Evolutionary conservation across 2,113 vertebrate species (phyloP).

Genomic region (Rhabdornis inornatus): DNA sequence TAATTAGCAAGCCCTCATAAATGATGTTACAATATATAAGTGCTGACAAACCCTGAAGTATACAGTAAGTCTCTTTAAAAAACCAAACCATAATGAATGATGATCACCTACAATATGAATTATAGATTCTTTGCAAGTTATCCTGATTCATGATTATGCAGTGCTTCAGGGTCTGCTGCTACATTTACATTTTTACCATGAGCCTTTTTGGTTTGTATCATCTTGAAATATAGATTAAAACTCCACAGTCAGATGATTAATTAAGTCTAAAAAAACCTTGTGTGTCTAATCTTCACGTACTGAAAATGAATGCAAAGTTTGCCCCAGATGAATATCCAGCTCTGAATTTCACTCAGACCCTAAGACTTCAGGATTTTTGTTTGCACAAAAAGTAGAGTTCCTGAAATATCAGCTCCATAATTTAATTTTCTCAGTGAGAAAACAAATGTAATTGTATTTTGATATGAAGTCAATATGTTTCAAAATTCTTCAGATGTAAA

Average conservation of each 20-base stretch:
- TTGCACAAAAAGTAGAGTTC: not conserved
- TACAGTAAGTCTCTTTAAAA: not conserved
- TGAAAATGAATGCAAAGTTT: not conserved
- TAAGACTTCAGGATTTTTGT: not conserved
- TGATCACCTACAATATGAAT: conserved; percentile 25
- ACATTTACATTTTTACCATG: conserved; percentile 46
- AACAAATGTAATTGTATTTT: not conserved
- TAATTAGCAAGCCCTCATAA: not conserved
- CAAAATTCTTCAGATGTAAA: not conserved
- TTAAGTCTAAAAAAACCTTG: not conserved
- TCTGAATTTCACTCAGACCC: not conserved
- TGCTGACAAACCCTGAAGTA: not conserved
- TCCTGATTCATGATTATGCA: conserved; percentile 4
- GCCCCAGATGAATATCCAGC: not conserved
- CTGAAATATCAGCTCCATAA: not conserved
- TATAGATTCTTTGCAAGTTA: conserved; percentile 28
- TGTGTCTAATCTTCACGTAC: not conserved
- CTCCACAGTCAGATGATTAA: conserved; percentile 30
- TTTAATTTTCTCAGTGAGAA: not conserved
- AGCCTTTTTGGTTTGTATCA: conserved; percentile 29
- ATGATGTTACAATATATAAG: not conserved
- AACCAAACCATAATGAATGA: not conserved
- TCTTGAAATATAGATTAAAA: conserved; percentile 58
- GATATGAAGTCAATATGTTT: not conserved
- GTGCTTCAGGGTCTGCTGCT: conserved; percentile 21